Conservation (phyloP, 1,140 invertebrate species). For the Adoxophyes honmai region DNA sequence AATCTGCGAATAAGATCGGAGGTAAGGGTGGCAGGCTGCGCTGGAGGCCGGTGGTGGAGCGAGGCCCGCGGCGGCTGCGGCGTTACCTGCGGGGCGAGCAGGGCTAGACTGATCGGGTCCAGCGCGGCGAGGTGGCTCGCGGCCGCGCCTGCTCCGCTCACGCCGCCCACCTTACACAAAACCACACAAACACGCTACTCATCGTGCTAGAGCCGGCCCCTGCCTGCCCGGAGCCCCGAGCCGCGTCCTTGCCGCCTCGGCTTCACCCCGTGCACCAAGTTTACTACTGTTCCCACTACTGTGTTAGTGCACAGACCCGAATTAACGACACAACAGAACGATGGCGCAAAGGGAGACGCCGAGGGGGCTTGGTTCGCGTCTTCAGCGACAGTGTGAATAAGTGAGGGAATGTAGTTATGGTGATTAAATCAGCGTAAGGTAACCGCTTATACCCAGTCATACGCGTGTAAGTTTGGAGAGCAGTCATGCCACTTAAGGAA, state of each 20-base stretch:
- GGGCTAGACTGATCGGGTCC: conserved; percentile 70
- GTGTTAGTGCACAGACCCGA: conserved; percentile 20
- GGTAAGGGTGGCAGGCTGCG: conserved; percentile 22
- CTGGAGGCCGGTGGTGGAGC: conserved; percentile 36
- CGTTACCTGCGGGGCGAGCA: conserved; percentile 73
- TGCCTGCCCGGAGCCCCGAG: conserved; percentile 36
- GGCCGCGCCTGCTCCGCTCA: conserved; percentile 68
- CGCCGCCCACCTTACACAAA: conserved; percentile 75
- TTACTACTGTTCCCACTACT: conserved; percentile 30
- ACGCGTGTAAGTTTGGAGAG: conserved; percentile 63
- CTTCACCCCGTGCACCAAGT: conserved; percentile 33
- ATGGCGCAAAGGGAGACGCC: conserved; percentile 57
- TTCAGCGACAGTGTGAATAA: conserved; percentile 62
- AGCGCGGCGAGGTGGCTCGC: conserved; percentile 66
- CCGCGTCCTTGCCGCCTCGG: conserved; percentile 31
- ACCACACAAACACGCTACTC: conserved; percentile 75
- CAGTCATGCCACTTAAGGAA: conserved; percentile 69
- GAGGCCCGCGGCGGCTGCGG: conserved; percentile 28
- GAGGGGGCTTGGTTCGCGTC: conserved; percentile 53
- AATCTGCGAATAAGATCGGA: conserved; percentile 21
- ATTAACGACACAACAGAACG: conserved; percentile 30
- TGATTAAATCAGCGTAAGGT: conserved; percentile 58
- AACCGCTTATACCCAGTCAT: conserved; percentile 68
- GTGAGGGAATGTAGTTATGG: conserved; percentile 52
- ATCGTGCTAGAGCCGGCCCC: conserved; percentile 59